A percentile compares a stretch with the other conserved stretches of the same genome.
Conservation (phyloP, 2,888 invertebrate species). For the Electrophaes corylata region DNA sequence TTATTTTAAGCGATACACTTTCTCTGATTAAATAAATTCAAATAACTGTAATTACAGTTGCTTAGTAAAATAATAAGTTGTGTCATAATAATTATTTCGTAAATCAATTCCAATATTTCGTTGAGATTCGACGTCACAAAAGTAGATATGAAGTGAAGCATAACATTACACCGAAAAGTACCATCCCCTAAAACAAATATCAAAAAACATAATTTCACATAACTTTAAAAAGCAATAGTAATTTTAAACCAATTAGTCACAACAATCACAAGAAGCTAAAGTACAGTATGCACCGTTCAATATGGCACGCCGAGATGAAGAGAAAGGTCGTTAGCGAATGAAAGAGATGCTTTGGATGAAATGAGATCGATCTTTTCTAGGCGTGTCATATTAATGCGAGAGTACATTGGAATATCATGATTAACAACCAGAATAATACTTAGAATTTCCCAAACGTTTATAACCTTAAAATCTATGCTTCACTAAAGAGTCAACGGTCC, state of each 20-base stretch:
- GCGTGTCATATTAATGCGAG: slow-evolving; percentile 14
- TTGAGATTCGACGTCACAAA: slow-evolving; percentile 40
- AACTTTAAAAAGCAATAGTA: neutral
- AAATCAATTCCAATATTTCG: slow-evolving; percentile 34
- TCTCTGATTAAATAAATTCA: neutral
- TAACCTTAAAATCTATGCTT: slow-evolving; percentile 13
- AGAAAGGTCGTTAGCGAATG: neutral
- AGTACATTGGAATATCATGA: slow-evolving; percentile 6
- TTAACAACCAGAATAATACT: slow-evolving; percentile 27
- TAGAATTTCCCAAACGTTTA: slow-evolving; percentile 5
- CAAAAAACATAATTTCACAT: slow-evolving; percentile 19
- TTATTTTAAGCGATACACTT: neutral
- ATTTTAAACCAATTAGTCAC: slow-evolving; percentile 20
- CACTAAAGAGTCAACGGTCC: slow-evolving; percentile 17
- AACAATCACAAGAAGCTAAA: slow-evolving; percentile 21
- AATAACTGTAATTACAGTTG: neutral
- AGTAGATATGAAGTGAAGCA: slow-evolving; percentile 31
- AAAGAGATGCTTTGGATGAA: slow-evolving; percentile 1
- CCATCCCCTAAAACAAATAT: slow-evolving; percentile 43
- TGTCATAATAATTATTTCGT: neutral
- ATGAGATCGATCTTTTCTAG: slow-evolving; percentile 5
- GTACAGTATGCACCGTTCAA: slow-evolving; percentile 19
- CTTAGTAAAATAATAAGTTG: neutral
- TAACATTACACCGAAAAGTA: slow-evolving; percentile 41
- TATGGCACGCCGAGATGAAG: slow-evolving; percentile 18